Conservation (phyloP, 2,888 invertebrate genomes). For the Kuschelorhynchus macadamiae region DNA sequence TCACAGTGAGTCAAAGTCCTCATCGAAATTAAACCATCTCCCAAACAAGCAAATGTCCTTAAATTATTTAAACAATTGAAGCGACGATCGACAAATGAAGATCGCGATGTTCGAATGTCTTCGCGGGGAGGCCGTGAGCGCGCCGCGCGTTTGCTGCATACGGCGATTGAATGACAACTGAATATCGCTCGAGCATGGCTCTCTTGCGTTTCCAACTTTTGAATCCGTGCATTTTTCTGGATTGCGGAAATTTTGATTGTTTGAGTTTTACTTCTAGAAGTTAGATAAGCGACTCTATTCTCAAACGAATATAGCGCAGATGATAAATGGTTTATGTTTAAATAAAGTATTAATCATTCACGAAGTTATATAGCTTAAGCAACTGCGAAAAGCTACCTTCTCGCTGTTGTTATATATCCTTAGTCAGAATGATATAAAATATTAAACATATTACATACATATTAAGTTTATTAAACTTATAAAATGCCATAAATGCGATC, state of each 20-base stretch:
- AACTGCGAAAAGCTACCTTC: too few relatives aligned
- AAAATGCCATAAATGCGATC: too few relatives aligned
- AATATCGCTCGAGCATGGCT: slow-evolving; percentile 49
- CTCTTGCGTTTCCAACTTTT: slow-evolving; percentile 47
- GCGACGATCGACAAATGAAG: slow-evolving; percentile 11
- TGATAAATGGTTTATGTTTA: not conserved
- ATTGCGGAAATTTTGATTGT: slow-evolving; percentile 27
- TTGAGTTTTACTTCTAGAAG: slow-evolving; percentile 3
- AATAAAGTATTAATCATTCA: not conserved
- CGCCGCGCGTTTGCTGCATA: slow-evolving; percentile 34
- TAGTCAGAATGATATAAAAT: too few relatives aligned
- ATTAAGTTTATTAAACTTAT: too few relatives aligned
- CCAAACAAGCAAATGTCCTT: not conserved
- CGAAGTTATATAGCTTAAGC: too few relatives aligned
- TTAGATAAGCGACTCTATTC: not conserved
- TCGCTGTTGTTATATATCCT: too few relatives aligned
- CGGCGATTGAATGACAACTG: slow-evolving; percentile 61
- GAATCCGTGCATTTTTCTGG: slow-evolving; percentile 38
- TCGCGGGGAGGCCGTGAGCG: slow-evolving; percentile 25
- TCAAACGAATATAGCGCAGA: not conserved
- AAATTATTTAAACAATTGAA: slow-evolving; percentile 24
- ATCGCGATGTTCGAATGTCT: slow-evolving; percentile 33
- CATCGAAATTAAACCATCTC: not conserved
- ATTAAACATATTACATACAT: too few relatives aligned
- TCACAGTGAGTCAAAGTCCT: not conserved